These are phyloP conservation scores for Centropyge bicolor DNA, from an alignment of 2,797 vertebrate species.

Conservation along the genomic window DNA sequence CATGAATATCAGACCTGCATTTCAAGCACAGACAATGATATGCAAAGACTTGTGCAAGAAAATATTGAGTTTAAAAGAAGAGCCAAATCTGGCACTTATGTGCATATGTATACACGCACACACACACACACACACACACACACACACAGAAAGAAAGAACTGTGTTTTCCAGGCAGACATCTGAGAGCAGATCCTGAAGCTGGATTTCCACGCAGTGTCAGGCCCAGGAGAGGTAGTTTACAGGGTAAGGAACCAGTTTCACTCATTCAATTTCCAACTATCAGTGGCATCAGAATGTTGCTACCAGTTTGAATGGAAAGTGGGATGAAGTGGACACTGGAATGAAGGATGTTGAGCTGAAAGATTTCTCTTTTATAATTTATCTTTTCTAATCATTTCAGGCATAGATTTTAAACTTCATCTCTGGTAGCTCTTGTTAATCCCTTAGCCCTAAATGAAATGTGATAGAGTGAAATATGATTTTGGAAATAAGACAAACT, in stretches of 20 bases:
- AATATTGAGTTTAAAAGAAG: constrained; percentile 77
- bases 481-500: constrained; percentile 33
- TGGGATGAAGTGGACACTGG: constrained; percentile 64
- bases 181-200: constrained; percentile 71
- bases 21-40: constrained; percentile 66
- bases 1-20: constrained; percentile 55
- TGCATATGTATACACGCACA: constrained; percentile 22
- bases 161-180: constrained; percentile 69
- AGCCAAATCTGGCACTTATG: constrained; percentile 56
- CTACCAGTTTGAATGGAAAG: constrained; percentile 72
- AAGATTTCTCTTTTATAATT: too few species aligned
- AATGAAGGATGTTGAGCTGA: constrained; percentile 42
- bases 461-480: constrained; percentile 40
- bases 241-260: constrained; percentile 76
- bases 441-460: constrained; percentile 44
- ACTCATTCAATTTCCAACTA: constrained; percentile 80
- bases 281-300: constrained; percentile 75
- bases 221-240: constrained; percentile 79
- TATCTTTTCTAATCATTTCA: constrained; percentile 37
- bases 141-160: constrained; percentile 40
- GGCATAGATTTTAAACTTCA: constrained; percentile 50
- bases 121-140: constrained; percentile 18
- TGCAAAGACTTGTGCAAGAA: constrained; percentile 61
- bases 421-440: constrained; percentile 53
- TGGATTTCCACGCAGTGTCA: constrained; percentile 75